A percentile compares a stretch with the other conserved stretches of the same genome.
Evolutionary conservation across 2,113 vertebrate species (phyloP).

Genomic region (Plotosus lineatus): DNA sequence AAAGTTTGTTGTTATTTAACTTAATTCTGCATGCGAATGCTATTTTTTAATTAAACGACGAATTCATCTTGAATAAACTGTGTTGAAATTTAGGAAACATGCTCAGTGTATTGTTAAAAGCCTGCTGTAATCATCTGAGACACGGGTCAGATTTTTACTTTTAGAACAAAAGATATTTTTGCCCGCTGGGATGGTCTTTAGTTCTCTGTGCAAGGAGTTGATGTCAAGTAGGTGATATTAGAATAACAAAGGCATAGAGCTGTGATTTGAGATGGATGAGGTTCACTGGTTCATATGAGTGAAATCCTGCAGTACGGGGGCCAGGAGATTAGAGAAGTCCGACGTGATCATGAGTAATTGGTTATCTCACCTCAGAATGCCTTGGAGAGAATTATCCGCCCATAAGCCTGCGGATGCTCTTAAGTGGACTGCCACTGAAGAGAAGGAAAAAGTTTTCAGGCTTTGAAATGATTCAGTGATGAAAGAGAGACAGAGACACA

Average conservation of each 20-base stretch:
- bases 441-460: conserved; percentile 63
- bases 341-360: conserved; percentile 78
- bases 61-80: neutral
- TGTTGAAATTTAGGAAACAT: neutral
- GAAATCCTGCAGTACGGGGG: conserved; percentile 67
- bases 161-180: conserved; percentile 20
- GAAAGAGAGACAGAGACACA: conserved; percentile 66
- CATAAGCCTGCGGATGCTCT: conserved; percentile 70
- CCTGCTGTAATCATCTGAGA: conserved; percentile 14
- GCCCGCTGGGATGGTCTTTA: conserved; percentile 60
- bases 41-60: neutral
- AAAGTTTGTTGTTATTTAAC: neutral
- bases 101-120: neutral
- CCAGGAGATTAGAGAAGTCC: conserved; percentile 74
- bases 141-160: conserved; percentile 43
- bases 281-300: conserved; percentile 67
- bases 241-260: conserved; percentile 70
- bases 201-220: conserved; percentile 62
- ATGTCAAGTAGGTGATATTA: conserved; percentile 71
- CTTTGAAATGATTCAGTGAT: conserved; percentile 71
- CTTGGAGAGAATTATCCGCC: conserved; percentile 69
- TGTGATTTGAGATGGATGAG: conserved; percentile 65
- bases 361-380: conserved; percentile 72
- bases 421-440: conserved; percentile 69
- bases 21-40: too few relatives aligned